Evolutionary conservation across 2,113 vertebrate genomes (phyloP), one percentile per base, ranked within the genome.

Genomic region (Nannospalax galili): DNA sequence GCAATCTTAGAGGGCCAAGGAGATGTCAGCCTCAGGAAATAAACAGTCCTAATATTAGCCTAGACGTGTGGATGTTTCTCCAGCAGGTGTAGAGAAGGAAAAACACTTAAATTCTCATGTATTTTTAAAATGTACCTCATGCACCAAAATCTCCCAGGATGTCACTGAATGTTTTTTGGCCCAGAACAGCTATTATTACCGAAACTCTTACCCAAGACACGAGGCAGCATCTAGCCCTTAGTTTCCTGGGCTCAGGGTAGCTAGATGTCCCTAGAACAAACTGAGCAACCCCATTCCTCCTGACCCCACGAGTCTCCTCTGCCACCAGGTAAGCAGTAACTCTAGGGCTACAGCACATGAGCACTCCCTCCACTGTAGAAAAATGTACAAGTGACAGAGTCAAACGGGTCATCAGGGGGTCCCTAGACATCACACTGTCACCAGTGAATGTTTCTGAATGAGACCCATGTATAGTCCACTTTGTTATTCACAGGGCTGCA

Each of bases 31-130:
- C 65, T 42, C 88, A 65, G 89, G 80, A 96, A 96, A 95, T 90
- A 97, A 97, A 93, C 88, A 90, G 92, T 73, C 91, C 96, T 97
- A 97, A 97, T 96, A 97, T 98, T 97, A 97, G 91, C 94, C 88
- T 65, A 93, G 96, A 95, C 12, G 2, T 64, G 91, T 70, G 79
- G 90, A 88, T 52, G 73, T 93, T 97, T 84, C 80, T 69, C 52
- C 58, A 88, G 73, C 92, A 97, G 84, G 93, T 80, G 84, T 70
- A 14, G 48, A 3, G 26, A 5, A 1, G 30, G 30, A 77, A 73
- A 62, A 48, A 3, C 20, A 3, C 93, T 97, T 94, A 77, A 88
- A 90, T 94, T 96, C 89, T 93, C 88, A 92, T 90, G 77, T 97
- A 96, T 97, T 97, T 98, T 97, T 95, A 96, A 97, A 95, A 86